Base-by-base conservation (phyloP, 2,797 vertebrate genomes). In the Chaunax sp. region DNA sequence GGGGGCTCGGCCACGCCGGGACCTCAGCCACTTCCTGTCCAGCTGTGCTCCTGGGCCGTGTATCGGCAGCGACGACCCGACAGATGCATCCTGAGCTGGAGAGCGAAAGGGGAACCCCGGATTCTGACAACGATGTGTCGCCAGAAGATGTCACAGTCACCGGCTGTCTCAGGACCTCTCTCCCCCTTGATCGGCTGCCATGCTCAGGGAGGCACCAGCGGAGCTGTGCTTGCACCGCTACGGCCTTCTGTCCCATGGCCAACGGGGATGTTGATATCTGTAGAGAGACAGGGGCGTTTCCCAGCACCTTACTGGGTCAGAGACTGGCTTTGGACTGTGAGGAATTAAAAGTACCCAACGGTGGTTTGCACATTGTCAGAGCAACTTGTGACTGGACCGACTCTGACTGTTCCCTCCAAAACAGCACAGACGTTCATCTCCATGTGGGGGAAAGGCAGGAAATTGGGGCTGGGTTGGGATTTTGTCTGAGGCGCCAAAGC, bases 271-370 rank as follows among this genome's bases (percentile, higher is more conserved):
- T 69, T 11, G 65, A n/a, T n/a, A 61, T 61, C 23, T 23, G 22
- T 20, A 22, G 52, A 33, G 68, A 26, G 1, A 6, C 40, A 0
- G 58, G 33, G 6, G 46, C 28, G 41, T 33, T 50, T 20, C n/a
- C 64, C 37, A 41, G 44, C 22, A 47, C 22, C 18, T 1, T 37
- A 26, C 64, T 30, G 64, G 53, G 6, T 20, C 78, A 44, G 23
- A 67, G 28, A 25, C 56, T 37, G n/a, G 25, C 22, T 8, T 12
- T 38, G 66, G 72, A 78, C 61, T 10, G 66, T 1, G 82, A 69
- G 38, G 81, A 69, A n/a, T 76, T 69, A 47, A 89, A 79, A 65
- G 44, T 91, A 14, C 81, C 87, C 23, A 93, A 93, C 60, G 92
- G 92, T 0, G 93, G 87, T 40, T 76, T 92, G 4, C 81, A 91